Base-by-base conservation (phyloP, 2,888 invertebrate species). In the Parnassius smintheus region DNA sequence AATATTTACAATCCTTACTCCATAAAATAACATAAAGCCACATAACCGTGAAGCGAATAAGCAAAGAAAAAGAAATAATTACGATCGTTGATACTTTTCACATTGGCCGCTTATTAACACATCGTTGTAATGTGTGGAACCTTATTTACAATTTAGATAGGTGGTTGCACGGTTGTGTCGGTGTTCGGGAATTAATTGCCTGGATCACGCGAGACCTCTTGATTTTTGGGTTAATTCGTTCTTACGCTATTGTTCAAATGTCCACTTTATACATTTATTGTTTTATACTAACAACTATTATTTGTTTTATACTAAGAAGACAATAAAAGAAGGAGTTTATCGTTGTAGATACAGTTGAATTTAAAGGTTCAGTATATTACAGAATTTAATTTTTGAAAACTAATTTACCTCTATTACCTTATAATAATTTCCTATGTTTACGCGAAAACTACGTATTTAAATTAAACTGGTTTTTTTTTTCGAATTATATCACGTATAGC, bases 121-220 rank as follows among this genome's bases (percentile, higher is more conserved):
- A 68, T 72, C 66, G 68, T 72, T 68, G 64, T 65, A 62, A 42
- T 48, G 57, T 25, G 51, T 18, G 52, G 62, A 64, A 50, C 53
- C 65, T 66, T 69, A 72, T 74, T 75, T 73, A 73, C 68, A 71
- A 73, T 74, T 74, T 66, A 72, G 72, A 75, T 75, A 71, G 70
- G 65, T 70, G 13, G 49, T 49, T 35, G 66, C 68, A 62, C 61
- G 63, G 65, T 66, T 25, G 69, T 68, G 66, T 67, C 64, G 67
- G 66, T 62, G 66, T 80, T 80, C 70, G 67, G 68, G 73, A 77
- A 81, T 81, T 85, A 86, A 85, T 85, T 79, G 80, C 71, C 67
- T 68, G 74, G 76, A 80, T 81, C 86, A 83, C 84, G 85, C 83
- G 68, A 81, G 66, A 71, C 72, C 70, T 50, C 60, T 18, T 54